Percentiles rank a stretch among this genome's conserved stretches.
phyloP scores from a whole-genome alignment of 2,888 invertebrate genomes.

The Trichacis sp. region DNA sequence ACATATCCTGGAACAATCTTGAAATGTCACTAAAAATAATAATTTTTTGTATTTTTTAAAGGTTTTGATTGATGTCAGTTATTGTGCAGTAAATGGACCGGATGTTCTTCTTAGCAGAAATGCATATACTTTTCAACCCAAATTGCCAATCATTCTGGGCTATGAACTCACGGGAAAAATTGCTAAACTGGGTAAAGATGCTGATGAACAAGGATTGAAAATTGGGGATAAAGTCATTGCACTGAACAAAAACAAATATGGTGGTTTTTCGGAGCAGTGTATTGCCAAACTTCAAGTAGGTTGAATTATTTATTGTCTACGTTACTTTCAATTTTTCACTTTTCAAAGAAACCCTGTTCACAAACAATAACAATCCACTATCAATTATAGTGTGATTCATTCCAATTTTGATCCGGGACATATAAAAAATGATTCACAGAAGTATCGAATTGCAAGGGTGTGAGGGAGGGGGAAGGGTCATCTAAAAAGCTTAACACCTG shows the following conservation, averaged over 20 bases:
- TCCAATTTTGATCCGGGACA: too few species aligned
- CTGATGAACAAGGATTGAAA: slow-evolving; percentile 66
- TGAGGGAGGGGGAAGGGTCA: too few species aligned
- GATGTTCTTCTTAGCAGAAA: slow-evolving; percentile 73
- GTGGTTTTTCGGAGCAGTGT: slow-evolving; percentile 76
- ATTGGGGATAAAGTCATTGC: slow-evolving; percentile 75
- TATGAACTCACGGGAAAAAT: slow-evolving; percentile 77
- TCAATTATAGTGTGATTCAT: too few species aligned
- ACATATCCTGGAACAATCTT: not conserved
- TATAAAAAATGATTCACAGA: too few species aligned
- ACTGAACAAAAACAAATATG: slow-evolving; percentile 71
- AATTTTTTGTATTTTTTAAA: slow-evolving; percentile 49
- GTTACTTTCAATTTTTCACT: too few species aligned
- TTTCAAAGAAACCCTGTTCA: too few species aligned
- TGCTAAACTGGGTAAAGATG: slow-evolving; percentile 71
- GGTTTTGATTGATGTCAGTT: slow-evolving; percentile 75
- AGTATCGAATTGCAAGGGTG: too few species aligned
- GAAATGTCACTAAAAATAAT: not conserved
- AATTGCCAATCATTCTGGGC: slow-evolving; percentile 75
- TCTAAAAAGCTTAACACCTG: too few species aligned
- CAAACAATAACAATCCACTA: too few species aligned
- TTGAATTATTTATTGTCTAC: too few species aligned
- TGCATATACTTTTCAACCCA: slow-evolving; percentile 67
- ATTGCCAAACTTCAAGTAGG: slow-evolving; percentile 67
- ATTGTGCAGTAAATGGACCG: slow-evolving; percentile 76